Conservation (phyloP, 2,888 invertebrate species). For the Drosophila quinaria region DNA sequence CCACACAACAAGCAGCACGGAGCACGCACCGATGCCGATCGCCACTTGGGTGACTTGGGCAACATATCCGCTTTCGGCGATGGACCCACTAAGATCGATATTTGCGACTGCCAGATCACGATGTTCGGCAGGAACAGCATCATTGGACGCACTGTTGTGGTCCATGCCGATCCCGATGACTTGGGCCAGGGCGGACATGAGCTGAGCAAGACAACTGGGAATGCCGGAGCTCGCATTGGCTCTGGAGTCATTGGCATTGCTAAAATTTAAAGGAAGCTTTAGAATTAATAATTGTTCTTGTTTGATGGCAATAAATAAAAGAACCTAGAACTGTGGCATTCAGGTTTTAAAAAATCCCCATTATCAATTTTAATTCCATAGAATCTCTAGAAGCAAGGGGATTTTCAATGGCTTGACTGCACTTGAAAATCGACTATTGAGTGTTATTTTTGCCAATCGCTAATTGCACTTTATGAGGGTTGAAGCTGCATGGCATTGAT, state of each 20-base stretch:
- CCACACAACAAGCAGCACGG: constrained; percentile 93
- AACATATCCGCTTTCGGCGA: constrained; percentile 91
- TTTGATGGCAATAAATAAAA: not conserved
- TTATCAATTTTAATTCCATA: not conserved
- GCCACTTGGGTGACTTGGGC: constrained; percentile 97
- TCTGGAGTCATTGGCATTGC: constrained; percentile 85
- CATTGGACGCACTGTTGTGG: constrained; percentile 94
- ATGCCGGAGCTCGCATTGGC: constrained; percentile 91
- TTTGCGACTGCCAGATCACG: constrained; percentile 89
- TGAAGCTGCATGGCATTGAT: not conserved
- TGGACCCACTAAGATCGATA: constrained; percentile 88
- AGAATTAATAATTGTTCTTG: not conserved
- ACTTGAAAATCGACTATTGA: not conserved
- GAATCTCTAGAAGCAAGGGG: not conserved
- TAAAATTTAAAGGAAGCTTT: constrained; percentile 71
- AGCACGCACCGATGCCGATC: constrained; percentile 89
- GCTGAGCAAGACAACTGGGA: constrained; percentile 96
- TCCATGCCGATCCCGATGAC: constrained; percentile 97
- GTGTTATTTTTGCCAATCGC: not conserved
- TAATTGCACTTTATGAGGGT: not conserved
- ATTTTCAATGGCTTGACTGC: not conserved
- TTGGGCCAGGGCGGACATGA: constrained; percentile 97
- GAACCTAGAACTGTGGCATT: constrained; percentile 6
- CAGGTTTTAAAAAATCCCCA: not conserved
- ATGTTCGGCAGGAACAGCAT: constrained; percentile 91